Percentiles rank a stretch among this genome's conserved stretches.
Evolutionary conservation across 1,140 invertebrate genomes (phyloP).

Genomic region (Procambarus virginalis): DNA sequence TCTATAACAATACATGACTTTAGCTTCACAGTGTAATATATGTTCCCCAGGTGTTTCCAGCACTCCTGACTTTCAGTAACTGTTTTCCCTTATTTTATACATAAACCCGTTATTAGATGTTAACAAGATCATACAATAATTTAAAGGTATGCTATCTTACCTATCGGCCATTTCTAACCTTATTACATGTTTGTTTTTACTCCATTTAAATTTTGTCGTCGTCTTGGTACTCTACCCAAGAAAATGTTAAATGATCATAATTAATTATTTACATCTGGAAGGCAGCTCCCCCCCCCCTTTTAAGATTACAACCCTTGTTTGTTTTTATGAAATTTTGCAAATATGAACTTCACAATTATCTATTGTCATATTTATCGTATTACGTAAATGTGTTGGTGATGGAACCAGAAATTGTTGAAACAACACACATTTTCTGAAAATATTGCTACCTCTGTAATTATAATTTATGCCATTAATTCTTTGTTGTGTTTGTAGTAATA

Average conservation of each 20-base stretch:
- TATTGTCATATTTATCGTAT: constrained; percentile 18
- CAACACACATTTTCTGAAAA: neutral
- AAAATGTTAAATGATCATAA: neutral
- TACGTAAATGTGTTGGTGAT: neutral
- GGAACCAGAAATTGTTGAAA: neutral
- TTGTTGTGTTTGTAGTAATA: constrained; percentile 11
- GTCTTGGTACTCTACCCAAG: neutral
- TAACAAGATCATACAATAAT: neutral
- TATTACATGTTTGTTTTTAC: neutral
- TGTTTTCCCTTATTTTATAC: neutral
- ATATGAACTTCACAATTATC: constrained; percentile 12
- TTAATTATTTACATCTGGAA: neutral
- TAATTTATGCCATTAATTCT: constrained; percentile 11
- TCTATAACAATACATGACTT: neutral
- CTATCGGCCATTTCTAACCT: neutral
- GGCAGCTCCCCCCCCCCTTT: neutral
- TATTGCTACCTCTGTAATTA: constrained; percentile 29
- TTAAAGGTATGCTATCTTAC: constrained; percentile 7
- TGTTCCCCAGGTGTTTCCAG: neutral
- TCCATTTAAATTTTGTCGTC: neutral
- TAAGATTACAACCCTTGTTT: constrained; percentile 3
- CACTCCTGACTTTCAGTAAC: neutral
- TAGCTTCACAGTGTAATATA: neutral
- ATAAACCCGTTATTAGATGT: neutral
- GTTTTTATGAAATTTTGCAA: neutral